Conservation (phyloP, 2,113 vertebrate species). For the Aegithalos caudatus region DNA sequence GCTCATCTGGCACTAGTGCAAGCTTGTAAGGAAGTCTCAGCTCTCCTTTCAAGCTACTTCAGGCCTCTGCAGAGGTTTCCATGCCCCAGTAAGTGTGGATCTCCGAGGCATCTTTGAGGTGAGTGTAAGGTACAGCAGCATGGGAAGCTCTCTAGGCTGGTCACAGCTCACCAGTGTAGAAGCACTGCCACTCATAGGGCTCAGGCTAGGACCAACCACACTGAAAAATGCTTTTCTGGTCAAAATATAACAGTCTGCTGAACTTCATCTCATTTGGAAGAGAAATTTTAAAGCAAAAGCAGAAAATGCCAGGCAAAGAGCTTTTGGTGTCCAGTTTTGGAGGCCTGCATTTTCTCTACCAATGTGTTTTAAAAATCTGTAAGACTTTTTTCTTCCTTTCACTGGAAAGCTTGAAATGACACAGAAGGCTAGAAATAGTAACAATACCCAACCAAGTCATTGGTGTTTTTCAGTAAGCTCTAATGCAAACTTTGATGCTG, state of each 20-base stretch:
- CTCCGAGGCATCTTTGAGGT: accelerated
- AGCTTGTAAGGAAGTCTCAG: neutral
- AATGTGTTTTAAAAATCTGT: neutral
- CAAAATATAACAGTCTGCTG: neutral
- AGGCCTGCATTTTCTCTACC: neutral
- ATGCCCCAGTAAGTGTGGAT: accelerated
- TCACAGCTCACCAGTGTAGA: neutral
- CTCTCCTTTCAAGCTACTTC: neutral
- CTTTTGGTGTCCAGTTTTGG: neutral
- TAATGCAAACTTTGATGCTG: neutral
- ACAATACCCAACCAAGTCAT: neutral
- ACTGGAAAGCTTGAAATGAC: slow-evolving; percentile 30
- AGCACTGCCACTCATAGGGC: neutral
- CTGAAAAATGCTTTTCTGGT: neutral
- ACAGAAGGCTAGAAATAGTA: slow-evolving; percentile 17
- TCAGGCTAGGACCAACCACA: neutral
- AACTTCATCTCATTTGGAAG: neutral
- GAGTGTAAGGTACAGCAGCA: neutral
- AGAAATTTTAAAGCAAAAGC: neutral
- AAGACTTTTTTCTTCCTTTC: neutral
- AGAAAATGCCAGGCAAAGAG: neutral
- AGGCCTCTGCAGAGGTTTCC: neutral
- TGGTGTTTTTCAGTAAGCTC: neutral
- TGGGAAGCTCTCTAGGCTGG: neutral
- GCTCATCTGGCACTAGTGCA: neutral